phyloP scores from a whole-genome alignment of 2,797 vertebrate species.

The Onychomys torridus region DNA sequence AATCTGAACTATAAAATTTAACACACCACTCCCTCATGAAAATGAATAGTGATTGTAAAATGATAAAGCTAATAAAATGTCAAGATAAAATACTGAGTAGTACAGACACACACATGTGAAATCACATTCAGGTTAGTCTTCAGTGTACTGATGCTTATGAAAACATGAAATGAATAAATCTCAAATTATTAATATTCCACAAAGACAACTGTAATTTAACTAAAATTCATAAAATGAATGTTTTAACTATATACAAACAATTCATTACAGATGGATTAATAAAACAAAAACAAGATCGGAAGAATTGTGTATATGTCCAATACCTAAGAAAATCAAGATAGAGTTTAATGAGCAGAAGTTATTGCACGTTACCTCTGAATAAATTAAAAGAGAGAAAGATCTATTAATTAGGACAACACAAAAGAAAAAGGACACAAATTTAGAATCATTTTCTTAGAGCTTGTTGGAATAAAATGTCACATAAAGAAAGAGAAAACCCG shows the following conservation, averaged over 20 bases:
- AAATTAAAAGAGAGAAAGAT: not conserved
- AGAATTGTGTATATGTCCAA: not conserved
- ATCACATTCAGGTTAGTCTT: not conserved
- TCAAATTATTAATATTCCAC: not conserved
- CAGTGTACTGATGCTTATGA: not conserved
- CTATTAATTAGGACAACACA: not conserved
- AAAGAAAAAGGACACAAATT: conserved; percentile 35
- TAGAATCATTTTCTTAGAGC: conserved; percentile 59
- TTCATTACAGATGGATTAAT: not conserved
- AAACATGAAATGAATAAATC: not conserved
- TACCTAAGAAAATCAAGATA: not conserved
- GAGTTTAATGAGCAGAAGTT: not conserved
- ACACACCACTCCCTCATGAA: not conserved
- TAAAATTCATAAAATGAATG: not conserved
- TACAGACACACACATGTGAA: not conserved
- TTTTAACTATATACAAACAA: not conserved
- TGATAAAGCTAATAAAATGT: not conserved
- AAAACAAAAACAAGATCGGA: not conserved
- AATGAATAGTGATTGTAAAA: not conserved
- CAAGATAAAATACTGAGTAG: not conserved
- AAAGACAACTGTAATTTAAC: not conserved
- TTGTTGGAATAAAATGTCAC: conserved; percentile 46
- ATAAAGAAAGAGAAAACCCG: conserved; percentile 54
- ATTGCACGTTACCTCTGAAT: not conserved
- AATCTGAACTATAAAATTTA: not conserved